Percentiles rank a stretch among this genome's conserved stretches.
Conservation (phyloP, 2,113 vertebrate genomes). For the Hyla sarda region DNA sequence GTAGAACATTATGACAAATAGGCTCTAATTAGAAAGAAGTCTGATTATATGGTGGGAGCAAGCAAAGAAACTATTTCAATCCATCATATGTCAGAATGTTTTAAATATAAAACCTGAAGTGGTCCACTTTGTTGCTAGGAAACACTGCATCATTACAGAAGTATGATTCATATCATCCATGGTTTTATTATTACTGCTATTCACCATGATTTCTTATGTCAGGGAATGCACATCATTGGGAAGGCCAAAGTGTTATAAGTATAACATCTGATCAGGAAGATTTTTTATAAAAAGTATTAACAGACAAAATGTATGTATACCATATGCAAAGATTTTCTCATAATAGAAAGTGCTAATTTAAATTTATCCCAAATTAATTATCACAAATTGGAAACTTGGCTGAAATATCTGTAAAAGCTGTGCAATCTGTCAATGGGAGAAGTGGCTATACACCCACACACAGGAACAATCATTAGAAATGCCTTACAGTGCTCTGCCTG, state of each 20-base stretch:
- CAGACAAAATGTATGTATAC: background rate
- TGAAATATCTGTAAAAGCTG: conserved; percentile 36
- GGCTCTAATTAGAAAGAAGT: conserved; percentile 25
- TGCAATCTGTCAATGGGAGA: conserved; percentile 47
- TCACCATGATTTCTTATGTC: background rate
- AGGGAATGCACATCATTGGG: background rate
- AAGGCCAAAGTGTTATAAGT: background rate
- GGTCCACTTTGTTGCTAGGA: conserved; percentile 32
- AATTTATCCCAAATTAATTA: conserved; percentile 46
- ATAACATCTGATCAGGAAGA: background rate
- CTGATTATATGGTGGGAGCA: conserved; percentile 26
- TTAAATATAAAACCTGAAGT: conserved; percentile 17
- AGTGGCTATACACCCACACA: conserved; percentile 42
- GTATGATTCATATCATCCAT: conserved; percentile 4
- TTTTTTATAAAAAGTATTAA: conserved; percentile 10
- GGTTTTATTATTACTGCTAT: conserved; percentile 5
- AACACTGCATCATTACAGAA: conserved; percentile 10
- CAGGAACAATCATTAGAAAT: conserved; percentile 24
- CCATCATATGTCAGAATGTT: conserved; percentile 20
- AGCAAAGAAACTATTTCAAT: conserved; percentile 26
- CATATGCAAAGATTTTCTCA: background rate
- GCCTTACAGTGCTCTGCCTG: background rate
- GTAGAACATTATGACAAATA: conserved; percentile 4
- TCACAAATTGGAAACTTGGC: conserved; percentile 51
- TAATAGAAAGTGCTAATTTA: conserved; percentile 28